Evolutionary conservation across 2,113 vertebrate species (phyloP).

Genomic region (Chaetodon auriga): DNA sequence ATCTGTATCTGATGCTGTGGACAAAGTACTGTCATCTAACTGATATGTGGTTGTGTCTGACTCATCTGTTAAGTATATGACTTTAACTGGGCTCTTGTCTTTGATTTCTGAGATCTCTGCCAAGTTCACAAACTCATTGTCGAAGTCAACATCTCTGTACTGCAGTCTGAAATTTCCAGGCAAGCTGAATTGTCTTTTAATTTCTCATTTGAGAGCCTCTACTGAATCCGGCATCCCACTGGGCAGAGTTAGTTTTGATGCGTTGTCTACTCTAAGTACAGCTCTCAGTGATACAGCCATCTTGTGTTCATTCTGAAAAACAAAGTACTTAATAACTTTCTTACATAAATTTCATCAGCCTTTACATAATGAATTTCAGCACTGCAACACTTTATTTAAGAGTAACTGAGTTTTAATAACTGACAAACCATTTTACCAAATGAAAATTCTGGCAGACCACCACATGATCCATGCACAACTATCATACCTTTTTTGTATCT

Average conservation of each 20-base stretch:
- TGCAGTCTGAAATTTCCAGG: slow-evolving; percentile 30
- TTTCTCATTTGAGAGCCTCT: neutral
- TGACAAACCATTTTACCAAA: neutral
- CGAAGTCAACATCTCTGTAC: slow-evolving; percentile 29
- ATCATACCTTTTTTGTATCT: slow-evolving; percentile 15
- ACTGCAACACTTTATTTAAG: no score
- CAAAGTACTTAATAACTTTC: neutral
- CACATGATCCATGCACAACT: slow-evolving; percentile 27
- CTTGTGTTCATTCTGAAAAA: slow-evolving; percentile 20
- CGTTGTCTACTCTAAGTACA: slow-evolving; percentile 29
- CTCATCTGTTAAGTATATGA: neutral
- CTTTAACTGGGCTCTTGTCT: neutral
- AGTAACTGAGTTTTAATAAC: neutral
- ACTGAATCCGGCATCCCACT: neutral
- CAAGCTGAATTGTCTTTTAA: slow-evolving; percentile 16
- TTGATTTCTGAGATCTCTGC: neutral
- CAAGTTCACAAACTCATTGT: slow-evolving; percentile 12
- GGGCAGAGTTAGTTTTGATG: neutral
- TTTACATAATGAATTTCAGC: no score
- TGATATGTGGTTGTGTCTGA: neutral
- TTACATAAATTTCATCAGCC: no score
- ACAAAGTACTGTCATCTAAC: no score
- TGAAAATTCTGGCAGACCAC: neutral
- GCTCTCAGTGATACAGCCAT: slow-evolving; percentile 18
- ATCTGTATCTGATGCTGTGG: no score